A percentile compares a stretch with the other conserved stretches of the same genome.
These are phyloP conservation scores for Egretta garzetta DNA, from an alignment of 2,113 vertebrate genomes.

Conservation along the genomic window DNA sequence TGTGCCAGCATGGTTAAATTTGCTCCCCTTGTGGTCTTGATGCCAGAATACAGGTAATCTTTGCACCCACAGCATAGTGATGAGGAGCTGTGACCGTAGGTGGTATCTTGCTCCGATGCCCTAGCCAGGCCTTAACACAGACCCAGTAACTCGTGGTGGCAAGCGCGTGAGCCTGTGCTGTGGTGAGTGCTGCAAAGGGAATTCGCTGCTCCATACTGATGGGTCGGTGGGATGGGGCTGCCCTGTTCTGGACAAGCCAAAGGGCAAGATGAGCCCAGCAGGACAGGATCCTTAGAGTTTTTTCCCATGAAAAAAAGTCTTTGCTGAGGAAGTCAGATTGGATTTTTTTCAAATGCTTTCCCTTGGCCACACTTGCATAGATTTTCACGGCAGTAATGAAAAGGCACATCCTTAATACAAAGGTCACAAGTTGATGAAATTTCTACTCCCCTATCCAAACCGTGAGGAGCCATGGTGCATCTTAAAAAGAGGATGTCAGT, in stretches of 20 bases:
- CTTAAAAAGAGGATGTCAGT: slow-evolving; percentile 49
- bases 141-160: fast-evolving
- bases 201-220: fast-evolving
- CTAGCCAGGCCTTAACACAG: fast-evolving
- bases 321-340: background rate
- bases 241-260: background rate
- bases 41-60: background rate
- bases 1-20: background rate
- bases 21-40: background rate
- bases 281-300: background rate
- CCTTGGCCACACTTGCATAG: background rate
- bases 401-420: slow-evolving; percentile 17
- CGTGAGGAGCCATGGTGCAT: background rate
- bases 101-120: background rate
- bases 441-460: slow-evolving; percentile 17
- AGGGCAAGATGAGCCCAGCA: background rate
- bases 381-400: background rate
- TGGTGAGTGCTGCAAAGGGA: background rate
- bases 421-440: slow-evolving; percentile 19
- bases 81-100: background rate
- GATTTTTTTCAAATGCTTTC: background rate
- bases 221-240: background rate
- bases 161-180: fast-evolving
- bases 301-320: background rate
- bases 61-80: fast-evolving